phyloP scores from a whole-genome alignment of 2,797 vertebrate genomes.

The Graptemys geographica region DNA sequence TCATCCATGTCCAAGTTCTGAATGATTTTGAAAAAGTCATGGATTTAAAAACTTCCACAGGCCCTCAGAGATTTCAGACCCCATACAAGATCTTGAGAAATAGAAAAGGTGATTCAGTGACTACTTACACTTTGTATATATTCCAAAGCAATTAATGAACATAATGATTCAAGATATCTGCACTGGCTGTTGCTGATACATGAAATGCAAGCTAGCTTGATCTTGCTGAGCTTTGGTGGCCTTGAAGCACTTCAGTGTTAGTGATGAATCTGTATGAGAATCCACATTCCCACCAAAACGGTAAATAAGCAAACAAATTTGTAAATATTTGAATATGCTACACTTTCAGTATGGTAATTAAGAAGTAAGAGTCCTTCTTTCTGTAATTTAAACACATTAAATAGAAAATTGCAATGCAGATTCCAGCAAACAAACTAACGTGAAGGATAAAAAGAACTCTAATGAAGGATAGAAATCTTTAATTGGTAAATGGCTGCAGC shows the following conservation, averaged over 20 bases:
- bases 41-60: not conserved
- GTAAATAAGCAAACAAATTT: not conserved
- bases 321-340: not conserved
- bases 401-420: not conserved
- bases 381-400: not conserved
- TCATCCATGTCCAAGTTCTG: not conserved
- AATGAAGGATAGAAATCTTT: not conserved
- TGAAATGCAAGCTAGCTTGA: fast-evolving
- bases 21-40: not conserved
- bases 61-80: not conserved
- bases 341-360: not conserved
- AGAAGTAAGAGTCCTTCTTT: not conserved
- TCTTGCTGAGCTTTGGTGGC: not conserved
- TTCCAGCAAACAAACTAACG: not conserved
- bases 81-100: not conserved
- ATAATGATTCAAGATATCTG: not conserved
- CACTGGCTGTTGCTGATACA: not conserved
- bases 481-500: not conserved
- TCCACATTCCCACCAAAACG: not conserved
- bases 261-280: not conserved
- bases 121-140: not conserved
- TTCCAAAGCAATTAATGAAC: no score
- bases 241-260: not conserved
- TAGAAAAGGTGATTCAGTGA: not conserved
- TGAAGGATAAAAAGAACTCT: not conserved